Conservation (phyloP, 2,888 invertebrate genomes). For the Halictus ligatus region DNA sequence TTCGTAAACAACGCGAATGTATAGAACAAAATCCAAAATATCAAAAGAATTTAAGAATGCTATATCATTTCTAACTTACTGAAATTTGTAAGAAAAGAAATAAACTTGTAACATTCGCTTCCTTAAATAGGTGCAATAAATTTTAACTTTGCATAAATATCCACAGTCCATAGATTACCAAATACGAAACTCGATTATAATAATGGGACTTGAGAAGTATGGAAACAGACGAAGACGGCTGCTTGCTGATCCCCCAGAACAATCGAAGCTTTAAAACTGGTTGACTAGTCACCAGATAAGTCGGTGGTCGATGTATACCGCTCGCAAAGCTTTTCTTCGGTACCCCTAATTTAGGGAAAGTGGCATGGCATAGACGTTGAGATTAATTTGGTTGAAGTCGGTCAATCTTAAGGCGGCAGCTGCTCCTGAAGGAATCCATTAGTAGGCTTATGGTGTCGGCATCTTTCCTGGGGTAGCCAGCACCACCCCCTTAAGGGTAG, state of each 20-base stretch:
- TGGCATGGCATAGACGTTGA: conserved; percentile 64
- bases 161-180: neutral
- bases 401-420: conserved; percentile 82
- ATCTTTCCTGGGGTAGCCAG: conserved; percentile 70
- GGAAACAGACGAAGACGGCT: neutral
- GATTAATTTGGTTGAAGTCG: conserved; percentile 78
- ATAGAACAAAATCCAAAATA: neutral
- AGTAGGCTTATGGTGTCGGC: conserved; percentile 76
- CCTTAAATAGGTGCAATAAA: neutral
- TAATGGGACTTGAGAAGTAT: neutral
- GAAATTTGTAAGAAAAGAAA: neutral
- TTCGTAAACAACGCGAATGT: neutral
- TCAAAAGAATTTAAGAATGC: neutral
- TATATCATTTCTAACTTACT: neutral
- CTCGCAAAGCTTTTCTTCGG: conserved; percentile 26
- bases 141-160: neutral
- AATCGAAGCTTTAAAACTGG: neutral
- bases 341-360: conserved; percentile 60
- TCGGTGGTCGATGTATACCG: neutral
- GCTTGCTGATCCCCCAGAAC: neutral
- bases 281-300: neutral
- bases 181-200: neutral
- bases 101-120: neutral
- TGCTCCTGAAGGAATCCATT: conserved; percentile 83
- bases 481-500: conserved; percentile 63